Evolutionary conservation across 2,888 invertebrate genomes (phyloP), one percentile per base, ranked within the genome.

Genomic region (Sarcophaga carnaria): DNA sequence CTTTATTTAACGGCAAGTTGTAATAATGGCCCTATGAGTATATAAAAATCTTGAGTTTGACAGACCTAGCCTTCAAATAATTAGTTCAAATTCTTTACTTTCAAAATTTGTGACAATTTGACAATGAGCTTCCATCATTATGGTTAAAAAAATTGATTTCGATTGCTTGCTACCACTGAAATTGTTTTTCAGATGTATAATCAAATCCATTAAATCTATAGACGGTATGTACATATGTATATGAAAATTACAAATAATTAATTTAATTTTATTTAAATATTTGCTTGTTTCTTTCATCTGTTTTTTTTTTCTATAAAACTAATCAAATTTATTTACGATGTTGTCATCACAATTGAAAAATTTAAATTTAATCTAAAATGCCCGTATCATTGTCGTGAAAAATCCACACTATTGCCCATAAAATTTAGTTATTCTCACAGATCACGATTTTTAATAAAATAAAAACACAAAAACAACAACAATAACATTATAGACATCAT

Each of bases 271-370:
- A 54, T 54, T 54, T 54, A 54, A 54, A 54, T 54, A 54, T 54
- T 54, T 54, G 37, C 8, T 37, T 37, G 8, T 37, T 37, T 37
- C 37, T 37, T 37, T 37, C 37, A 37, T 59, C 0, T 22, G 1
- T 22, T 62, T 22, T 17, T n/a, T 8, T 22, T 20, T 17, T 20
- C 22, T 62, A 20, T 62, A 3, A 62, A n/a, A 11, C 62, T 11
- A 62, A 62, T n/a, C 62, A 8, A 62, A 62, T 6, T 22, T 22
- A 10, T 62, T 62, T 62, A 22, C 25, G 20, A 79, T 72, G 64
- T 74, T 75, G 80, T 69, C 80, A 80, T 81, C 63, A 37, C 17
- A n/a, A 37, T 22, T 54, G 54, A 69, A 27, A 62, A 37, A 37
- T 72, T 70, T 5, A 54, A 54, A 54, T 17, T 54, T 14, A 54